phyloP scores from a whole-genome alignment of 37 sponge, comb jelly and placozoan genomes.

The Ephydatia muelleri region DNA sequence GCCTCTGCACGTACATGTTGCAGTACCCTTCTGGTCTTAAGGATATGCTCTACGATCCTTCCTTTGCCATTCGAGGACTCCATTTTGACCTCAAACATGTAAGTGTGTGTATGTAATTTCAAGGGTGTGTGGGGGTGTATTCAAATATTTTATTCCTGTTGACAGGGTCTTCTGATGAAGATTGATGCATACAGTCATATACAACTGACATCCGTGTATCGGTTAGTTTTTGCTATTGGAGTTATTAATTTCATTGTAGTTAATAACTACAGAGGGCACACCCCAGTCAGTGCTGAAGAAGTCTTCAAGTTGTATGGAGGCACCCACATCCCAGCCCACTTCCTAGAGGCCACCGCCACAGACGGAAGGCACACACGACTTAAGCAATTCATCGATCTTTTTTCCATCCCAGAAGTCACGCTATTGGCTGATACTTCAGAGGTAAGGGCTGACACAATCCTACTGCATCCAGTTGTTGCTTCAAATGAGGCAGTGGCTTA shows the following conservation, averaged over 20 bases:
- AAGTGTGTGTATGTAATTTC: background rate
- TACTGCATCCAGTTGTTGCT: background rate
- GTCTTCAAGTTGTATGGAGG: constrained; percentile 76
- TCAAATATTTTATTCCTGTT: background rate
- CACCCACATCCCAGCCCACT: constrained; percentile 76
- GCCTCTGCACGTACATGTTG: background rate
- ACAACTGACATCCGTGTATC: constrained; percentile 80
- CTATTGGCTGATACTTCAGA: constrained; percentile 78
- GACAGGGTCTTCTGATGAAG: constrained; percentile 84
- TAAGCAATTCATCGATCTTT: constrained; percentile 81
- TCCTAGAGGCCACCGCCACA: constrained; percentile 42
- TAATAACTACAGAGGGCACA: constrained; percentile 56
- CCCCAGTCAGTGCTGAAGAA: constrained; percentile 50
- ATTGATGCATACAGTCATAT: constrained; percentile 88
- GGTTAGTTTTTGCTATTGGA: constrained; percentile 24
- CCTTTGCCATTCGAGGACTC: constrained; percentile 90
- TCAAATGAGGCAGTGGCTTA: too few species aligned
- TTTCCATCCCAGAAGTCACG: constrained; percentile 81
- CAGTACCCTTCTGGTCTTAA: constrained; percentile 75
- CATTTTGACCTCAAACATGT: constrained; percentile 79
- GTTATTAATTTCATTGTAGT: background rate
- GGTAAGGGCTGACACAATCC: constrained; percentile 50
- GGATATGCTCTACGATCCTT: constrained; percentile 74
- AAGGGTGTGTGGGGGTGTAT: background rate
- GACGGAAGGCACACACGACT: constrained; percentile 27